phyloP scores from a whole-genome alignment of 2,797 vertebrate species.

The Kryptopterus vitreolus region DNA sequence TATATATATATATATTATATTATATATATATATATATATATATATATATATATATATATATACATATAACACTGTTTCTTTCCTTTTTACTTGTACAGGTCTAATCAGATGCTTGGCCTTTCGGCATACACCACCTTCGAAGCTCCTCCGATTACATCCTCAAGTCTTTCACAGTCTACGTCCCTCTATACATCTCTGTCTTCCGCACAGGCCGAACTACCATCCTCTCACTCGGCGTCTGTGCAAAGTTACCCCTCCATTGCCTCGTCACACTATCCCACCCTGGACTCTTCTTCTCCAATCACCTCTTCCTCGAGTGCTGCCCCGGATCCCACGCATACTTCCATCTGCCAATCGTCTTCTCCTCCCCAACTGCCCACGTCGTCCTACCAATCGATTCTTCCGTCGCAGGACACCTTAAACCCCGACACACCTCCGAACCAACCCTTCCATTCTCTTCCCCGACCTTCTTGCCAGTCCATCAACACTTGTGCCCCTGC shows the following conservation, averaged over 20 bases:
- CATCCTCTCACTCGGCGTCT: conserved; percentile 38
- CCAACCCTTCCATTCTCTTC: conserved; percentile 52
- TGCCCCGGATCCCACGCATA: conserved; percentile 68
- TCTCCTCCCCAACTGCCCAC: conserved; percentile 62
- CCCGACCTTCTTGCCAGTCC: conserved; percentile 47
- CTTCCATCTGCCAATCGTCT: conserved; percentile 53
- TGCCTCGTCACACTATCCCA: conserved; percentile 66
- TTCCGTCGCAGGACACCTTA: conserved; percentile 55
- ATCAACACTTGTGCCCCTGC: conserved; percentile 56
- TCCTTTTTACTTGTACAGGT: conserved; percentile 65
- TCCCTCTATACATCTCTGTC: conserved; percentile 68
- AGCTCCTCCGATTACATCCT: conserved; percentile 63
- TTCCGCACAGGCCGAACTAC: conserved; percentile 66
- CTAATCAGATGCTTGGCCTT: conserved; percentile 60
- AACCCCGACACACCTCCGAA: conserved; percentile 60
- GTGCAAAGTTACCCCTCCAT: conserved; percentile 67
- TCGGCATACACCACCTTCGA: conserved; percentile 63
- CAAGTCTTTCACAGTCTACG: conserved; percentile 71
- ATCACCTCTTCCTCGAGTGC: conserved; percentile 57
- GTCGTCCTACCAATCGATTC: conserved; percentile 60
- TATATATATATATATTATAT: no score
- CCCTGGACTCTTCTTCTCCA: conserved; percentile 55
- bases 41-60: no score
- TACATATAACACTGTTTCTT: neutral
- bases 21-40: no score